phyloP scores from a whole-genome alignment of 1,140 invertebrate genomes.

The Meloidogyne hapla region DNA sequence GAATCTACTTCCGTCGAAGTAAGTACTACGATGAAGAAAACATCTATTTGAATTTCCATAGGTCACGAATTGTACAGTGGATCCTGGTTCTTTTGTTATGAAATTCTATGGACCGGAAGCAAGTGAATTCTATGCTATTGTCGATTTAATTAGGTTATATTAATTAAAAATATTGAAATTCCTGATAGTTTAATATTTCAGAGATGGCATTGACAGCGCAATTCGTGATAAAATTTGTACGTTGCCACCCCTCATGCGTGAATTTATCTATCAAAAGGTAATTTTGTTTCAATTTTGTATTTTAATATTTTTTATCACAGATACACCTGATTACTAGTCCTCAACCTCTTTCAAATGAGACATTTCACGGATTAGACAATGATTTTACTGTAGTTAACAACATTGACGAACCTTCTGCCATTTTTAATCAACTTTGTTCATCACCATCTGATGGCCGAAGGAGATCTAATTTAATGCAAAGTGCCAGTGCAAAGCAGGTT shows the following conservation, averaged over 20 bases:
- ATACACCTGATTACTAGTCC: background rate
- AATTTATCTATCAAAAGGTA: constrained; percentile 47
- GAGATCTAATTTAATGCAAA: background rate
- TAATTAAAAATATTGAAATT: too few relatives aligned
- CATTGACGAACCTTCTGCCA: background rate
- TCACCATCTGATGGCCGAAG: background rate
- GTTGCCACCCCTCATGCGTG: constrained; percentile 43
- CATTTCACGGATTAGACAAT: background rate
- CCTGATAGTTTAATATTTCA: background rate
- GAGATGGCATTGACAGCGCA: constrained; percentile 40
- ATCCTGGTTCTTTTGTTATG: constrained; percentile 43
- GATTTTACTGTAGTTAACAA: background rate
- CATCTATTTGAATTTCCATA: constrained; percentile 13
- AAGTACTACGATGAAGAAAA: background rate
- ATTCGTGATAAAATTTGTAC: constrained; percentile 55
- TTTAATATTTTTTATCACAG: background rate
- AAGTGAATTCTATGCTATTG: constrained; percentile 48
- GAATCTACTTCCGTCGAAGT: constrained; percentile 40
- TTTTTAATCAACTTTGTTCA: constrained; percentile 45
- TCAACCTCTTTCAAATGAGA: background rate
- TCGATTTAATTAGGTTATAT: constrained; percentile 36
- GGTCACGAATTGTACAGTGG: constrained; percentile 46
- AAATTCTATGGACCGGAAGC: constrained; percentile 48
- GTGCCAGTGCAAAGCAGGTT: background rate
- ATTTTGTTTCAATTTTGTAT: background rate